Base-by-base conservation (phyloP, 2,797 vertebrate genomes). In the Hirundo rustica region DNA sequence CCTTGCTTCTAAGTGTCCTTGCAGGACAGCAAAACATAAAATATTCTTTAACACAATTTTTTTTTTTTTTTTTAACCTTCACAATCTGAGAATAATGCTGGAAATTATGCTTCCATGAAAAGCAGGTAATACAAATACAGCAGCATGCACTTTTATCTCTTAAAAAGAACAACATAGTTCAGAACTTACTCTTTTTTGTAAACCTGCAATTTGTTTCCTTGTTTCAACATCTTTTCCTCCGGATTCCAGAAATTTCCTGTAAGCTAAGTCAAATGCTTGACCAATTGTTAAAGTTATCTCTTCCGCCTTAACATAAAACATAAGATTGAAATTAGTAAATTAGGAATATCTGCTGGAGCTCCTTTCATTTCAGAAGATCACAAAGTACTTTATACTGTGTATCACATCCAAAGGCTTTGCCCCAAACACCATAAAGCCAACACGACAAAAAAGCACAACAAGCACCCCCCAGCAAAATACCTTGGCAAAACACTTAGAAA, bases 171-270 rank as follows among this genome's bases (percentile, higher is more conserved):
- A 60, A 36, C 14, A 26, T 16, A 50, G 45, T 57, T 50, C 54
- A 89, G 76, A 93, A 96, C 99, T 92, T 97, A 99, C 99, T 98
- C 99, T 98, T 97, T 99, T 99, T 97, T 99, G 99, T 76, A 99
- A 98, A 60, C 96, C 98, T 92, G 99, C 99, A 65, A 99, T 99
- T 98, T 99, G 99, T 97, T 99, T 99, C 97, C 99, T 98, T 51
- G 99, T 99, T 93, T 99, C 99, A 88, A 99, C 99, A 50, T 99
- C 99, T 98, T 99, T 99, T 95, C 99, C 99, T 95, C 99, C 99
- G 0, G 99, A 99, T 97, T 99, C 99, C 96, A 99, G 98, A 96
- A 99, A 99, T 97, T 99, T 99, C 97, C 99, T 99, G 97, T 99
- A 99, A 70, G 99, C 99, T 97, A 99, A 97, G 97, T 99, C 99